Conservation (phyloP, 2,888 invertebrate species). For the Cephus nigrinus region DNA sequence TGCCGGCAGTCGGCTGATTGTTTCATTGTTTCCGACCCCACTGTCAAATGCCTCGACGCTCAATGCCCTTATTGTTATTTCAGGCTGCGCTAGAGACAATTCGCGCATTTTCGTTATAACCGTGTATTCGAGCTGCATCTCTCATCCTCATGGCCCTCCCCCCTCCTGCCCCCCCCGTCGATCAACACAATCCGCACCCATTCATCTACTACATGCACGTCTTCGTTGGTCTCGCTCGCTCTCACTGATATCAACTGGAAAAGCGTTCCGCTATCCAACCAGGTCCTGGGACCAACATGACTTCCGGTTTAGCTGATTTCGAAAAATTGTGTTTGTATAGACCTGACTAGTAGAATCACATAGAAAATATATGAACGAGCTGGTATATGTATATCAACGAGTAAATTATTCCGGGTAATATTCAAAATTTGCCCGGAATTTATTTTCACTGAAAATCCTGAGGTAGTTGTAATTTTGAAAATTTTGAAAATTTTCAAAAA, state of each 20-base stretch:
- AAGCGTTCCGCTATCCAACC: not conserved
- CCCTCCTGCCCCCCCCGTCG: too few species aligned
- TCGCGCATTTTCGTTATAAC: constrained; percentile 7
- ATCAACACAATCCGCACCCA: too few species aligned
- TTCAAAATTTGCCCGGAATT: not conserved
- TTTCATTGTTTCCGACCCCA: constrained; percentile 58
- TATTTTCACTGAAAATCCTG: not conserved
- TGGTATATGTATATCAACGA: not conserved
- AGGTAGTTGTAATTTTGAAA: too few species aligned
- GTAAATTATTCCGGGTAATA: not conserved
- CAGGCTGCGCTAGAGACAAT: constrained; percentile 49
- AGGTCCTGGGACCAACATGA: not conserved
- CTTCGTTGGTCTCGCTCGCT: too few species aligned
- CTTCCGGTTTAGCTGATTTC: not conserved
- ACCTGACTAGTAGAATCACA: not conserved
- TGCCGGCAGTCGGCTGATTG: constrained; percentile 55
- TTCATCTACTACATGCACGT: too few species aligned
- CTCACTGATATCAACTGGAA: too few species aligned
- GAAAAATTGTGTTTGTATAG: not conserved
- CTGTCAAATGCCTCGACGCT: constrained; percentile 57
- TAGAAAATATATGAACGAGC: not conserved
- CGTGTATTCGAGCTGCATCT: not conserved
- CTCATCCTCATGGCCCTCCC: not conserved
- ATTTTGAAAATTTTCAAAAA: not conserved
- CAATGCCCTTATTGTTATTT: constrained; percentile 61